Evolutionary conservation across 23 tunicate genomes (phyloP), one percentile per base, ranked within the genome.

Genomic region (Corella eumyota): DNA sequence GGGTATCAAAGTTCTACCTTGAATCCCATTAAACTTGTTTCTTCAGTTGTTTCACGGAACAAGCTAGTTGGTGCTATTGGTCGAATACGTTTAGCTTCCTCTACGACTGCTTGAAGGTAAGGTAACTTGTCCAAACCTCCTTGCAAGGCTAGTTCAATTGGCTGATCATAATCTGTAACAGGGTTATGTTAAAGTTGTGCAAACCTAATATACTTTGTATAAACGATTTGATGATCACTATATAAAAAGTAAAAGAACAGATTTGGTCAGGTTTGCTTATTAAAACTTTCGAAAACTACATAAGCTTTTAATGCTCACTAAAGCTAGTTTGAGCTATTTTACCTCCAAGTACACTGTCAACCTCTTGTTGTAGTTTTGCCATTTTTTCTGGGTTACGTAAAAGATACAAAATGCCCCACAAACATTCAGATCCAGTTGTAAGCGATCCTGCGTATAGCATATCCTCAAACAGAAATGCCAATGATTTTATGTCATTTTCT

Each of bases 371-470:
- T 13, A 86, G 62, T 59, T 38, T 57, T 45, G 66, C 50, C 74
- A 70, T 28, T 30, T 48, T n/a, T 11, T 78, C 61, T 1, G 75
- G 75, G 48, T 78, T 48, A 60, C 78, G 77, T 30, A 86, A 24
- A 33, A 86, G 74, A 9, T 67, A 62, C 13, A 86, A 32, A 32
- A 86, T 19, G 25, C 57, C 49, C 95, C 95, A 86, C 60, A 72
- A 53, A 13, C 60, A 47, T 30, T 78, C 90, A 22, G 38, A 45
- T 3, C 72, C 65, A 2, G 74, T 66, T 0, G 95, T 77, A 34
- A 46, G 17, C 26, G 86, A 32, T 25, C 95, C 95, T 22, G 81
- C 95, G 30, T 62, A 73, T 4, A 86, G 30, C 60, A 66, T 23
- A 47, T 86, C 95, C 40, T 63, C 30, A 6, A 72, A 31, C 25